A percentile compares a stretch with the other conserved stretches of the same genome.
phyloP scores from a whole-genome alignment of 2,113 vertebrate genomes.

The Crotophaga sulcirostris region DNA sequence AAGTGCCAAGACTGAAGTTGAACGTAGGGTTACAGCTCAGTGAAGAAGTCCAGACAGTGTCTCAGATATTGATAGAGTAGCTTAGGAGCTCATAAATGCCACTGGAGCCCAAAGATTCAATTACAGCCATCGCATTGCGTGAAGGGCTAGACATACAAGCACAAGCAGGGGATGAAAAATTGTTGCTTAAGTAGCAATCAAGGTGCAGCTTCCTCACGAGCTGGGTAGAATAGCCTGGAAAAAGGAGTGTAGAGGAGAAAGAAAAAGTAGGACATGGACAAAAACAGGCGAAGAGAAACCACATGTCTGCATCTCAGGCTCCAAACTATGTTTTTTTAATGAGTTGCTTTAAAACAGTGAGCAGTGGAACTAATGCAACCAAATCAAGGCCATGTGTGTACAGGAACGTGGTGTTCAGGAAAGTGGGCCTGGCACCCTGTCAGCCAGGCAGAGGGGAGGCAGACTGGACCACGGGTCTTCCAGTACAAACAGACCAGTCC shows the following conservation, averaged over 20 bases:
- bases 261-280: neutral
- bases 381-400: neutral
- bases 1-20: constrained; percentile 29
- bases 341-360: neutral
- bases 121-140: constrained; percentile 7
- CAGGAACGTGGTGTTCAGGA: neutral
- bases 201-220: neutral
- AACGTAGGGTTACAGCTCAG: neutral
- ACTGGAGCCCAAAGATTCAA: constrained; percentile 49
- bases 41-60: constrained; percentile 50
- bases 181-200: neutral
- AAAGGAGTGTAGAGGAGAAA: neutral
- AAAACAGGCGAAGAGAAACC: neutral
- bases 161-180: constrained; percentile 20
- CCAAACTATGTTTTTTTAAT: neutral
- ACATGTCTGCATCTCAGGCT: neutral
- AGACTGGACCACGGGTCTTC: neutral
- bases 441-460: neutral
- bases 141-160: neutral
- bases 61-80: constrained; percentile 45
- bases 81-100: constrained; percentile 57
- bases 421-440: neutral
- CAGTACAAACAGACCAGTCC: neutral
- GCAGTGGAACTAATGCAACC: constrained; percentile 5
- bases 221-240: neutral